Base-by-base conservation (phyloP, 2,113 vertebrate genomes). In the Nibea albiflora region DNA sequence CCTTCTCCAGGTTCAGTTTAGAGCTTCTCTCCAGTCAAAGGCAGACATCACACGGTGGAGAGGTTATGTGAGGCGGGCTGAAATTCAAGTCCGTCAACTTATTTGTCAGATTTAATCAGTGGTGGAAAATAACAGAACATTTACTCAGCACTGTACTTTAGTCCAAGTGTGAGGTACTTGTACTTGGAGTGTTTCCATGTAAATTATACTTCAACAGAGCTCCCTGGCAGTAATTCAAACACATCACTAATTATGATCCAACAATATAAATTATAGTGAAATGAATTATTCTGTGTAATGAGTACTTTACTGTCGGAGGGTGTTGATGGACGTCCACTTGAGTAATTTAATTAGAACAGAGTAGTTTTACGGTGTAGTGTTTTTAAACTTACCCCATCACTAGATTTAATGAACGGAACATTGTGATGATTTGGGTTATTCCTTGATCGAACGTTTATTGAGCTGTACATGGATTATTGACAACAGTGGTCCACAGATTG, bases 91-190 rank as follows among this genome's bases (percentile, higher is more conserved):
- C 62, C 42, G 26, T 71, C 58, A 11, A 57, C 46, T 12, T 7
- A 57, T 42, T 9, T 64, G 31, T 62, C 42, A 70, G 42, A 50
- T 57, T 64, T n/a, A 69, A 69, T 56, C 54, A 56, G 22, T 56
- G 54, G 12, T 14, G 20, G 52, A 56, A 24, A 56, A 12, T 56
- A 14, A 24, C 5, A 22, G n/a, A 22, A 54, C n/a, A 4, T 54
- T 54, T 22, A 54, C 20, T 53, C 20, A 53, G 7, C 19, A 19
- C 35, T 39, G 35, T 39, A 39, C 35, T 39, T 39, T 9, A 19
- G 49, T 19, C 17, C 17, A 19, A 19, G 7, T 19, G 10, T 53
- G 10, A n/a, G 11, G 50, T n/a, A 53, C 50, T n/a, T 53, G 50
- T n/a, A 53, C 3, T 53, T n/a, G 9, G 4, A 22, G 54, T 15